Percentiles rank a stretch among this genome's conserved stretches.
Conservation (phyloP, 2,113 vertebrate genomes). For the Hemiprocne comata region DNA sequence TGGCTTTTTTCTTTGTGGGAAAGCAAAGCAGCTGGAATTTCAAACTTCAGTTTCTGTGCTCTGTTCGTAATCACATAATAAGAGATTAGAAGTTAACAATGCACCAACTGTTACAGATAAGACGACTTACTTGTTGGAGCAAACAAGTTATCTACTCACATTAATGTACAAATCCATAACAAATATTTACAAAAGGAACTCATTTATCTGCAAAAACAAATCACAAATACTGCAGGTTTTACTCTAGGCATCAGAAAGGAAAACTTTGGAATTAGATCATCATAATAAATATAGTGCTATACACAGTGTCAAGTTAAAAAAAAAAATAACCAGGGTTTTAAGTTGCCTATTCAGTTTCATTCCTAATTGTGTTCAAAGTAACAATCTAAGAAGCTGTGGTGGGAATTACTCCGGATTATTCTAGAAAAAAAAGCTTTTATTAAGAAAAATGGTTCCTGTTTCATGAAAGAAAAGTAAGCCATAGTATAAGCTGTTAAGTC, state of each 20-base stretch:
- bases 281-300: neutral
- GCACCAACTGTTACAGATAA: neutral
- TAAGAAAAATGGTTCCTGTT: neutral
- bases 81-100: conserved; percentile 4
- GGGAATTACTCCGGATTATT: neutral
- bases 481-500: neutral
- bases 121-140: neutral
- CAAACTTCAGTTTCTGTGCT: neutral
- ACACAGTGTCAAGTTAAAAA: neutral
- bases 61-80: neutral
- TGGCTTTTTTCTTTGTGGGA: neutral
- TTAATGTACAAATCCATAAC: neutral
- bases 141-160: neutral
- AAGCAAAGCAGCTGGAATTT: neutral
- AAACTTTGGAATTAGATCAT: neutral
- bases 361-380: neutral
- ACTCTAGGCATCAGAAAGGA: neutral
- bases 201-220: neutral
- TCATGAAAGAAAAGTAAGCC: neutral
- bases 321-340: neutral
- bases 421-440: neutral
- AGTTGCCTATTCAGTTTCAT: neutral
- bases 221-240: neutral
- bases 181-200: neutral
- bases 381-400: neutral